phyloP scores from a whole-genome alignment of 2,113 vertebrate species.

The Romanogobio albipinnatus region DNA sequence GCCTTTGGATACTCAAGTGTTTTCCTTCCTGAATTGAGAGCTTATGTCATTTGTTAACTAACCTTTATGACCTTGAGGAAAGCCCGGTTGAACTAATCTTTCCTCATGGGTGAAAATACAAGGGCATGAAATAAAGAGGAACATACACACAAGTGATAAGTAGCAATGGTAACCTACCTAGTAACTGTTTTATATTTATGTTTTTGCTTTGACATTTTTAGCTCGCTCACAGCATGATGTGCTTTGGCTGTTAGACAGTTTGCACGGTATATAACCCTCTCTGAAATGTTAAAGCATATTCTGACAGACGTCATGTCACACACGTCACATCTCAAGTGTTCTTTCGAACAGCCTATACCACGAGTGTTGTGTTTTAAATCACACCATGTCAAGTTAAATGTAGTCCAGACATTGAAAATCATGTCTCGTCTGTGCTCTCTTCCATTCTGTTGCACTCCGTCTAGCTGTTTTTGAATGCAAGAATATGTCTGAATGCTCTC shows the following conservation, averaged over 20 bases:
- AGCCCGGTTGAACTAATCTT: neutral
- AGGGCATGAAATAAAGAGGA: neutral
- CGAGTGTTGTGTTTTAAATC: neutral
- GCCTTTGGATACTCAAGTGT: neutral
- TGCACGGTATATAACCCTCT: neutral
- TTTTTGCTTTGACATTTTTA: neutral
- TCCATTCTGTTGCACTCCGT: neutral
- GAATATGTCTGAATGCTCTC: neutral
- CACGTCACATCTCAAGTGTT: slow-evolving; percentile 9
- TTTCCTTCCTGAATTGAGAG: neutral
- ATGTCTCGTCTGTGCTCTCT: neutral
- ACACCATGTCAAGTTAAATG: neutral
- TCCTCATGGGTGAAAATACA: neutral
- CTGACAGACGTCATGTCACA: neutral
- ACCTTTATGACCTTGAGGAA: neutral
- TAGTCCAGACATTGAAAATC: slow-evolving; percentile 2
- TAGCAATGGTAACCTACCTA: neutral
- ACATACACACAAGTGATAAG: neutral
- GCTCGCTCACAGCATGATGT: neutral
- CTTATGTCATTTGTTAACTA: slow-evolving; percentile 13
- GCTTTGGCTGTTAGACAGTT: neutral
- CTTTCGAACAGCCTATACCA: neutral
- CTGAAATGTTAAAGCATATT: neutral
- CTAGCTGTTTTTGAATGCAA: neutral
- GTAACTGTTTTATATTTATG: neutral